A percentile compares a stretch with the other conserved stretches of the same genome.
These are phyloP conservation scores for Salvelinus sp. DNA, from an alignment of 2,113 vertebrate genomes.

Conservation along the genomic window DNA sequence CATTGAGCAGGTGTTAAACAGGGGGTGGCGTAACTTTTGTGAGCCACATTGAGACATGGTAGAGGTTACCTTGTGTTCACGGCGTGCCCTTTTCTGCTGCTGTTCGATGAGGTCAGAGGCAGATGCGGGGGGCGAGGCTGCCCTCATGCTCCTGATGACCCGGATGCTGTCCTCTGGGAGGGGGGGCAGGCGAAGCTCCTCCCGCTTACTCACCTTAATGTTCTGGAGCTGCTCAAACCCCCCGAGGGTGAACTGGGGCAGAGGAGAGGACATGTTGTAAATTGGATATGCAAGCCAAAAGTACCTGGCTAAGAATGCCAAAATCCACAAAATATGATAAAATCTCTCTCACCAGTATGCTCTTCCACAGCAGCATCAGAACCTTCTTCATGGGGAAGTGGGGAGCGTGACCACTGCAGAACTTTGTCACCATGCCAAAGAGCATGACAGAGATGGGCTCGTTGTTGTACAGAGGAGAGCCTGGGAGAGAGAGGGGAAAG, in stretches of 20 bases:
- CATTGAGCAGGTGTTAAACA: too few species aligned
- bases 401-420: slow-evolving; percentile 95
- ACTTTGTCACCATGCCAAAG: slow-evolving; percentile 96
- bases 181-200: slow-evolving; percentile 82
- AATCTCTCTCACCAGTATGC: slow-evolving; percentile 83
- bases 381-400: slow-evolving; percentile 99
- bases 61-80: slow-evolving; percentile 87
- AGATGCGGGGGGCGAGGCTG: slow-evolving; percentile 91
- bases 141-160: slow-evolving; percentile 94
- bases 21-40: background rate
- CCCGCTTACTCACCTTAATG: slow-evolving; percentile 87
- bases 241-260: slow-evolving; percentile 87
- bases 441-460: slow-evolving; percentile 97
- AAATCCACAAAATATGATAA: too few species aligned
- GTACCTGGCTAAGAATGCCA: background rate
- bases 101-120: slow-evolving; percentile 97
- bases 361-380: slow-evolving; percentile 92
- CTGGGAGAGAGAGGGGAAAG: slow-evolving; percentile 58
- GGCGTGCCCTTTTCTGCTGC: slow-evolving; percentile 91
- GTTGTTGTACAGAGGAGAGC: slow-evolving; percentile 88
- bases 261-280: background rate
- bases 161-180: slow-evolving; percentile 96
- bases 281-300: background rate
- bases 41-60: background rate
- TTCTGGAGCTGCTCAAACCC: slow-evolving; percentile 93